Evolutionary conservation across 2,113 vertebrate species (phyloP).

Genomic region (Myrmecophaga tridactyla): DNA sequence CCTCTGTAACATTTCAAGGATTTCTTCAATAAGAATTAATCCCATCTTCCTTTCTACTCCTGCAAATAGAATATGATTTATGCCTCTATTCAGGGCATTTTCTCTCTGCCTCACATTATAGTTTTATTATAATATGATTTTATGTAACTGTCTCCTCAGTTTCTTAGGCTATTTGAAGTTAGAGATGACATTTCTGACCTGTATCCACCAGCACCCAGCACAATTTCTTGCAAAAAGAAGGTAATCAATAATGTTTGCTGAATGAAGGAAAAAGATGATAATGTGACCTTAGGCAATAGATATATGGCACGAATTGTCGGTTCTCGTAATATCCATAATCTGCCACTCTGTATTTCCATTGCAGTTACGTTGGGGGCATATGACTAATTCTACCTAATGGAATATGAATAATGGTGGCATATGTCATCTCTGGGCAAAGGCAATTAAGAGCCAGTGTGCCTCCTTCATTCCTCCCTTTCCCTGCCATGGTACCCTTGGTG

Average conservation of each 20-base stretch:
- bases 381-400: background rate
- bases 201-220: background rate
- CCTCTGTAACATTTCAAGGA: background rate
- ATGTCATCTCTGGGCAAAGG: background rate
- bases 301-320: background rate
- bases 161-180: background rate
- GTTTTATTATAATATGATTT: background rate
- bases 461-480: background rate
- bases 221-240: constrained; percentile 1
- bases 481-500: background rate
- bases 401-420: background rate
- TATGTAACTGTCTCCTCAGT: background rate
- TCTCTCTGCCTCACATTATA: background rate
- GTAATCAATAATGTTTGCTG: no score
- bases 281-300: background rate
- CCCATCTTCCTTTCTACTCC: background rate
- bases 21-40: background rate
- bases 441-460: background rate
- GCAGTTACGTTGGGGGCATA: background rate
- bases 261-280: background rate
- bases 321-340: background rate
- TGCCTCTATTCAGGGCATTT: background rate
- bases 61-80: background rate
- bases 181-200: background rate
- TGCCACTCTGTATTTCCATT: background rate